Percentiles rank a stretch among this genome's conserved stretches.
Conservation (phyloP, 2,888 invertebrate species). For the Eretmocerus hayati region DNA sequence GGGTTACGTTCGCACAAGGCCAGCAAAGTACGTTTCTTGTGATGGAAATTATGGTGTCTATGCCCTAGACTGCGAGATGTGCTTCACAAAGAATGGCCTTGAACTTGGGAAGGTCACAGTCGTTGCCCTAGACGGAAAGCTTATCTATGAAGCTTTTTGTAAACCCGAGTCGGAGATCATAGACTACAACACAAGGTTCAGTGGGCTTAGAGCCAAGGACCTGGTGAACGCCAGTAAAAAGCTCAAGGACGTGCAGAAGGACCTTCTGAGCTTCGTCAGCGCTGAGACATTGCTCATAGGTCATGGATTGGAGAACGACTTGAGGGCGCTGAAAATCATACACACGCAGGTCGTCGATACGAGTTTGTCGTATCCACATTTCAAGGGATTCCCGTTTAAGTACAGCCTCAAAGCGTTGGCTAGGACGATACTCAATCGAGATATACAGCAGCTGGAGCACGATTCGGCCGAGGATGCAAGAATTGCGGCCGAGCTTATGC, state of each 20-base stretch:
- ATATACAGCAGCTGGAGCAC: slow-evolving; percentile 77
- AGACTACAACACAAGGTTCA: slow-evolving; percentile 93
- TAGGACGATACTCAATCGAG: slow-evolving; percentile 63
- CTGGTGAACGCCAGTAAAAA: slow-evolving; percentile 58
- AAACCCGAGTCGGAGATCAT: slow-evolving; percentile 75
- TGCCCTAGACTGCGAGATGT: slow-evolving; percentile 96
- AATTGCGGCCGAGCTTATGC: slow-evolving; percentile 82
- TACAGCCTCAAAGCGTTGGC: slow-evolving; percentile 75
- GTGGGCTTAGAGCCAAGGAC: slow-evolving; percentile 73
- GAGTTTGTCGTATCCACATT: slow-evolving; percentile 79
- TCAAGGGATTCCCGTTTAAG: slow-evolving; percentile 73
- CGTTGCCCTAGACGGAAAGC: slow-evolving; percentile 63
- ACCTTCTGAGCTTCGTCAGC: slow-evolving; percentile 71
- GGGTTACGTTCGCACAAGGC: slow-evolving; percentile 58
- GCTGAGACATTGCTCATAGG: slow-evolving; percentile 87
- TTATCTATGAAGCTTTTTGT: slow-evolving; percentile 79
- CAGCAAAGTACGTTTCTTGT: slow-evolving; percentile 46
- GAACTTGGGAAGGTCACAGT: slow-evolving; percentile 86
- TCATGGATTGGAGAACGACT: slow-evolving; percentile 91
- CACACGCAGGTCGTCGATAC: slow-evolving; percentile 87
- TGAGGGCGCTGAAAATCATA: slow-evolving; percentile 76
- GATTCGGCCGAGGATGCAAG: slow-evolving; percentile 90
- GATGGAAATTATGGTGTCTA: slow-evolving; percentile 57
- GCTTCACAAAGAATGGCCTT: slow-evolving; percentile 78
- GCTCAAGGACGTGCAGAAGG: slow-evolving; percentile 74